Percentiles rank a stretch among this genome's conserved stretches.
Conservation (phyloP, 2,113 vertebrate genomes). For the Microcebus griseorufus region DNA sequence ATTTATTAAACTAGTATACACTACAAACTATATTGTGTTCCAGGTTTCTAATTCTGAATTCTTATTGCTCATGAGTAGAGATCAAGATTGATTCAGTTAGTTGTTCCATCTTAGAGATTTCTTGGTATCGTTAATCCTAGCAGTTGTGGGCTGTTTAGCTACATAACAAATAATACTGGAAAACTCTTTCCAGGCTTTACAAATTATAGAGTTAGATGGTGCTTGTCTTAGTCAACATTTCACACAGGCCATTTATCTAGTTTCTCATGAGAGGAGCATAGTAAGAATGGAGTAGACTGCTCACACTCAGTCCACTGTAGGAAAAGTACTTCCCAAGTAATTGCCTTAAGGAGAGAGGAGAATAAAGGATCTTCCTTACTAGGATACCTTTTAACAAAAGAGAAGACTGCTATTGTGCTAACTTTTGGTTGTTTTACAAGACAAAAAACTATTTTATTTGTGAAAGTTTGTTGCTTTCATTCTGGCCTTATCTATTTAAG, state of each 20-base stretch:
- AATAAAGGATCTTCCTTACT: background rate
- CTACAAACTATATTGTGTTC: background rate
- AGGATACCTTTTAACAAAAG: background rate
- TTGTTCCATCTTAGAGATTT: background rate
- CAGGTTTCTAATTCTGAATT: slow-evolving; percentile 29
- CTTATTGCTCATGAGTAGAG: background rate
- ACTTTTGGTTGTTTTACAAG: background rate
- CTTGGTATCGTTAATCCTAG: background rate
- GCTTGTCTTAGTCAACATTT: background rate
- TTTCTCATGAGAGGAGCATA: background rate
- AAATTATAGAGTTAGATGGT: background rate
- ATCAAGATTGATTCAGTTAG: background rate
- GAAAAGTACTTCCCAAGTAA: background rate
- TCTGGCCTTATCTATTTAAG: background rate
- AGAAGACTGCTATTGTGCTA: background rate
- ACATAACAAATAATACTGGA: background rate
- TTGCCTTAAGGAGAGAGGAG: background rate
- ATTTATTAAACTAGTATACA: background rate
- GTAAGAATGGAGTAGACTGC: background rate
- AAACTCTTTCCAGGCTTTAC: background rate
- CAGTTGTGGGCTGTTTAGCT: background rate
- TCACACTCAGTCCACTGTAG: background rate
- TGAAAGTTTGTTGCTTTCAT: background rate
- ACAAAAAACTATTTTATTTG: background rate
- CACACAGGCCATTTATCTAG: too few species aligned